Conservation (phyloP, 2,113 vertebrate species). For the Symphodus melops region DNA sequence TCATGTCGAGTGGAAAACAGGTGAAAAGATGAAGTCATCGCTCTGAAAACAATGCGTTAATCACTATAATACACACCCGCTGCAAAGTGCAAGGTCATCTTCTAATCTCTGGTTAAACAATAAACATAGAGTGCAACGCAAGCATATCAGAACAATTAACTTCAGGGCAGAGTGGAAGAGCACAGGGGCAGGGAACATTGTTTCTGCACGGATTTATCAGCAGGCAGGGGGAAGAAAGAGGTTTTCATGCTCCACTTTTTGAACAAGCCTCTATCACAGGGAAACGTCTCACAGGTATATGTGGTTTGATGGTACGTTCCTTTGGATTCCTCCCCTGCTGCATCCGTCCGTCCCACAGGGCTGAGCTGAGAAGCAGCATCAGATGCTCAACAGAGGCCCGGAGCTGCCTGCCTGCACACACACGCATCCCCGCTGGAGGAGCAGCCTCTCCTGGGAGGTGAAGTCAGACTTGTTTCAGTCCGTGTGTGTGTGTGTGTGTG, state of each 20-base stretch:
- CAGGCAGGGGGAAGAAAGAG: conserved; percentile 14
- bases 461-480: conserved; percentile 3
- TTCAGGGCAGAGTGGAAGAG: conserved; percentile 29
- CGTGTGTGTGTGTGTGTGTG: background rate
- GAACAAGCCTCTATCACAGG: background rate
- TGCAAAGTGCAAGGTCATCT: conserved; percentile 33
- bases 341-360: conserved; percentile 31
- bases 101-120: conserved; percentile 36
- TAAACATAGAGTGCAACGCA: conserved; percentile 47
- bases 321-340: conserved; percentile 40
- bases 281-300: conserved; percentile 10
- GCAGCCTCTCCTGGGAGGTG: conserved; percentile 28
- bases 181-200: conserved; percentile 22
- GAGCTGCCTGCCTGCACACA: conserved; percentile 47
- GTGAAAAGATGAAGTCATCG: conserved; percentile 23
- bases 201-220: conserved; percentile 42
- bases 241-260: conserved; percentile 32
- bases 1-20: conserved; percentile 31
- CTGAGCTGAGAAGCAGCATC: conserved; percentile 28
- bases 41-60: conserved; percentile 25
- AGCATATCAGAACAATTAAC: conserved; percentile 47
- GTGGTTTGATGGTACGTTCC: conserved; percentile 32
- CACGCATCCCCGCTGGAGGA: conserved; percentile 30
- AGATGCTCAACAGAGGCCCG: conserved; percentile 35
- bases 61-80: conserved; percentile 16